Conservation (phyloP, 1,140 invertebrate genomes). For the Melitaea cinxia region DNA sequence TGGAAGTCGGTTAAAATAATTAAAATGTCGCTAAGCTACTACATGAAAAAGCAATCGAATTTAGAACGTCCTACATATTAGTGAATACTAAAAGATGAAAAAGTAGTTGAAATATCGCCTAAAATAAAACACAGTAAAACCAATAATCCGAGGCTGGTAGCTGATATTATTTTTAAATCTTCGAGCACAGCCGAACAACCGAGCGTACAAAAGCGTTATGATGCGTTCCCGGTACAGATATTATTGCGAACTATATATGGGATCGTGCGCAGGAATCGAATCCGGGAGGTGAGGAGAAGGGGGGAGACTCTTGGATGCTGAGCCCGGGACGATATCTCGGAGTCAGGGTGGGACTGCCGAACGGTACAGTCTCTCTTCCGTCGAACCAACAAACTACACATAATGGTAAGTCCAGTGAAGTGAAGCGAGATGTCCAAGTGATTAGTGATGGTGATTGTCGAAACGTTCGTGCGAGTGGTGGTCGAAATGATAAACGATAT, state of each 20-base stretch:
- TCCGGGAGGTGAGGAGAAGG: conserved; percentile 38
- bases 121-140: background rate
- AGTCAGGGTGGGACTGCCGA: conserved; percentile 79
- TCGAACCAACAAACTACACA: conserved; percentile 69
- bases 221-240: conserved; percentile 46
- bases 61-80: no score
- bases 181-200: conserved; percentile 16
- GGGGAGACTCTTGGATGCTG: conserved; percentile 51
- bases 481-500: background rate
- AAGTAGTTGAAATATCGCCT: background rate
- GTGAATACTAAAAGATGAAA: no score
- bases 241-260: conserved; percentile 75
- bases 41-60: no score
- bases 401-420: conserved; percentile 73
- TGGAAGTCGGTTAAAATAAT: no score
- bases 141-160: conserved; percentile 21
- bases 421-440: conserved; percentile 43
- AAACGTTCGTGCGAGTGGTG: background rate
- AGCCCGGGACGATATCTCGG: conserved; percentile 57
- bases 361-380: conserved; percentile 75
- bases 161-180: conserved; percentile 39
- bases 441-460: conserved; percentile 31
- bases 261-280: conserved; percentile 48
- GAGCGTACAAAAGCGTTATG: conserved; percentile 49
- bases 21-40: no score